Base-by-base conservation (phyloP, 2,797 vertebrate genomes). In the Chelmon rostratus region DNA sequence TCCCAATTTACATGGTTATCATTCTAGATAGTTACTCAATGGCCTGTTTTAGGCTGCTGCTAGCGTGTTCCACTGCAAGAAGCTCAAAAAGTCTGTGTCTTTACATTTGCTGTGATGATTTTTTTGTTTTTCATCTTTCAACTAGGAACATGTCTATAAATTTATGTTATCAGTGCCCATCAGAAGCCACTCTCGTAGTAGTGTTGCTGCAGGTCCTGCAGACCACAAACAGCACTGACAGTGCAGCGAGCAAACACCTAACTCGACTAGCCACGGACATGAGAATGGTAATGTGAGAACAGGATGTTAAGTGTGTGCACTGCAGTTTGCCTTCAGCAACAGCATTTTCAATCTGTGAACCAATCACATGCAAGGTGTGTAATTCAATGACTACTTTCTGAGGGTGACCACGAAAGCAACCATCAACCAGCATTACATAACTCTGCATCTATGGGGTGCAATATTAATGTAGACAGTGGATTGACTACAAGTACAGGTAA, bases 401-500 rank as follows among this genome's bases (percentile, higher is more conserved):
- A 87, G 18, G 58, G 56, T 57, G 76, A 86, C 74, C 76, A 82
- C 68, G 56, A 44, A 56, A 65, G 40, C 2, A 4, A 59, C 68
- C 78, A 75, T 74, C 68, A 57, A 8, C 56, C 49, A 69, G 18
- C 35, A 63, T 89, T 87, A 71, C 81, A 79, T 85, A 92, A 89
- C 68, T 67, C 25, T 80, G 7, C 40, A 78, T 77, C 25, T 54
- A 49, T 25, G 23, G 25, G 68, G 74, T 81, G 61, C 47, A 85
- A 86, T 84, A 86, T 88, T 85, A 16, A 89, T 57, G 33, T 56
- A 4, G 23, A 80, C 67, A 31, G 25, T 72, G 28, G 10, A 46
- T 31, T 44, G 6, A 42, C 28, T 3, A 61, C 0, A 6, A 33
- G 61, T 37, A 73, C 59, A 88, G 83, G 74, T 78, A 59, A 57